Conservation (phyloP, 2,797 vertebrate genomes). For the Hoplostethus mediterraneus region DNA sequence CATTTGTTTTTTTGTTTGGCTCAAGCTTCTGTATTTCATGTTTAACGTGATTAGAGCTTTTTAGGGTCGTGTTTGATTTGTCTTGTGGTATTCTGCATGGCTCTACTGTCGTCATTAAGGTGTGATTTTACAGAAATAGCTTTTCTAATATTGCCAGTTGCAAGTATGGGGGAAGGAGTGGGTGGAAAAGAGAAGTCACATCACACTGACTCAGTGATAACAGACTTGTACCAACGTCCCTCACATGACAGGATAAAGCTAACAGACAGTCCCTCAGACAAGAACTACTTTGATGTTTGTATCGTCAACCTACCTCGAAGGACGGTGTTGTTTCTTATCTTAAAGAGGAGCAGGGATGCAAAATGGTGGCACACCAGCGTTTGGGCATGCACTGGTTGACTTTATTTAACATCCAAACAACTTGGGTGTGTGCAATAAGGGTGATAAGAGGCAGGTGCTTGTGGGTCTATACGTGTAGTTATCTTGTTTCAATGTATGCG, state of each 20-base stretch:
- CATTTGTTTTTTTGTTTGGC: not conserved
- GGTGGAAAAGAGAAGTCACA: constrained; percentile 68
- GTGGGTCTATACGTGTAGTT: constrained; percentile 26
- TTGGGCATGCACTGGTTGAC: constrained; percentile 41
- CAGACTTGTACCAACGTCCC: not conserved
- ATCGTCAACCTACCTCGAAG: constrained; percentile 39
- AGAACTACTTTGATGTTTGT: constrained; percentile 41
- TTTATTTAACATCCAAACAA: constrained; percentile 78
- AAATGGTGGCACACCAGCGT: constrained; percentile 24
- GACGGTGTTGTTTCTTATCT: constrained; percentile 40
- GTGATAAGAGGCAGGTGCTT: constrained; percentile 72
- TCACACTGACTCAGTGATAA: constrained; percentile 54
- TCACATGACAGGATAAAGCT: constrained; percentile 27
- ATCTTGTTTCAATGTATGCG: constrained; percentile 36
- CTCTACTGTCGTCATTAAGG: constrained; percentile 37
- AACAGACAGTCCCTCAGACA: constrained; percentile 36
- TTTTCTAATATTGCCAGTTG: constrained; percentile 15
- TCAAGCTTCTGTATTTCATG: not conserved
- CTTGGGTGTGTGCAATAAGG: constrained; percentile 51
- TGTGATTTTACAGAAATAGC: constrained; percentile 52
- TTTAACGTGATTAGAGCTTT: not conserved
- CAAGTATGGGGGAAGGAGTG: constrained; percentile 2
- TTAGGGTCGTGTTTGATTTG: not conserved
- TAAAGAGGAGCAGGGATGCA: constrained; percentile 13
- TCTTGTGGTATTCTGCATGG: constrained; percentile 36